phyloP scores from a whole-genome alignment of 2,888 invertebrate genomes.

The Heliconius erato region DNA sequence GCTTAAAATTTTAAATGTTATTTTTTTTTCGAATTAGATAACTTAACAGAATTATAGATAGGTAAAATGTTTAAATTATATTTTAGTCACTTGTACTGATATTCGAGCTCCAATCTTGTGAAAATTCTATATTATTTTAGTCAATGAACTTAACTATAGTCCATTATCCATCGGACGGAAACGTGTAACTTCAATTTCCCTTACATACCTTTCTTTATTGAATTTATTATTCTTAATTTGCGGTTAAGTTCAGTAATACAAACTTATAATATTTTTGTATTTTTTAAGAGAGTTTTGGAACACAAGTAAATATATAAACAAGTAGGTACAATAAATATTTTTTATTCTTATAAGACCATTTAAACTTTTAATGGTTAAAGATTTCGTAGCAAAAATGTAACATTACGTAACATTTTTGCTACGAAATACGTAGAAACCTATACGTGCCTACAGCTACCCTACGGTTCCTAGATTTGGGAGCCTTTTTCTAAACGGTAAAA shows the following conservation, averaged over 20 bases:
- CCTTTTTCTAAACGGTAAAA: no score
- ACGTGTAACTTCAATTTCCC: slow-evolving; percentile 65
- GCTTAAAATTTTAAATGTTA: no score
- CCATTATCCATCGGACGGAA: slow-evolving; percentile 70
- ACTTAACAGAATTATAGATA: no score
- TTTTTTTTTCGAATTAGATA: no score
- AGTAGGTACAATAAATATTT: no score
- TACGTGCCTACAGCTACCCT: not conserved
- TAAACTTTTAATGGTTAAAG: no score
- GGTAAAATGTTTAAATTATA: not conserved
- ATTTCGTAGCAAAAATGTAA: no score
- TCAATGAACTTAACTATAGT: slow-evolving; percentile 62
- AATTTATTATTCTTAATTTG: slow-evolving; percentile 66
- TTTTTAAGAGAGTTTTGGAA: no score
- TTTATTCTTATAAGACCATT: no score
- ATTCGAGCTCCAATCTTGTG: not conserved
- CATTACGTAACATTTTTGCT: not conserved
- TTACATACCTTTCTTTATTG: slow-evolving; percentile 70
- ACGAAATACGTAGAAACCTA: not conserved
- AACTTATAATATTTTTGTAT: no score
- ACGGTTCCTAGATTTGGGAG: not conserved
- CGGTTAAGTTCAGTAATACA: slow-evolving; percentile 9
- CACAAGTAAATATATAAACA: no score
- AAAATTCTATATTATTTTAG: slow-evolving; percentile 37
- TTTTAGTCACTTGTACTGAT: no score